A percentile compares a stretch with the other conserved stretches of the same genome.
Evolutionary conservation across 2,888 invertebrate genomes (phyloP).

Genomic region (Piscicola geometra): DNA sequence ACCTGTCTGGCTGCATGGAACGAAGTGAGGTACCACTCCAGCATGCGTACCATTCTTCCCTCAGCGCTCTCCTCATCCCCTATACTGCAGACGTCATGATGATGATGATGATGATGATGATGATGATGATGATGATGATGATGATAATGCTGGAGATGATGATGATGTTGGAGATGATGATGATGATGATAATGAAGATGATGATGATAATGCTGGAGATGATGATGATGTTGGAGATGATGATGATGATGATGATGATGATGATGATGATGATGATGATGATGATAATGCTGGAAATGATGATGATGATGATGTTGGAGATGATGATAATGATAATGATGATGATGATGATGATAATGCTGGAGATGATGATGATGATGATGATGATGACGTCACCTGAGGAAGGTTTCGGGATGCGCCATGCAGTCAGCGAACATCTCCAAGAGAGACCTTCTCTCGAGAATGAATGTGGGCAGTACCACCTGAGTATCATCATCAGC

Average conservation of each 20-base stretch:
- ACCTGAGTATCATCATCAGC: slow-evolving; percentile 46
- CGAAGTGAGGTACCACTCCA: slow-evolving; percentile 60
- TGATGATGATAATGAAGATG: slow-evolving; percentile 27
- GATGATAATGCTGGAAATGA: slow-evolving; percentile 23
- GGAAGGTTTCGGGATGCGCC: slow-evolving; percentile 57
- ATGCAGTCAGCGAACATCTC: slow-evolving; percentile 60
- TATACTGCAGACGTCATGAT: slow-evolving; percentile 30
- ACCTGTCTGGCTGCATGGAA: slow-evolving; percentile 56
- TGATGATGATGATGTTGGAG: slow-evolving; percentile 24
- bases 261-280: slow-evolving; percentile 31
- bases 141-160: slow-evolving; percentile 17
- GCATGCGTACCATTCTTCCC: slow-evolving; percentile 55
- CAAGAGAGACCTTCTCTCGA: slow-evolving; percentile 58
- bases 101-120: slow-evolving; percentile 31
- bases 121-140: slow-evolving; percentile 31
- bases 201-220: slow-evolving; percentile 25
- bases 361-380: slow-evolving; percentile 21
- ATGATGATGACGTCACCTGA: slow-evolving; percentile 51
- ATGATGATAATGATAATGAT: slow-evolving; percentile 27
- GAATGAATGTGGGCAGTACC: slow-evolving; percentile 58
- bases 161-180: slow-evolving; percentile 29
- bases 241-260: slow-evolving; percentile 30
- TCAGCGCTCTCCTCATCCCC: slow-evolving; percentile 47
- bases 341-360: slow-evolving; percentile 27
- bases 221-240: too few relatives aligned